Evolutionary conservation across 2,797 vertebrate species (phyloP).

Genomic region (Pangasius mekongensis): DNA sequence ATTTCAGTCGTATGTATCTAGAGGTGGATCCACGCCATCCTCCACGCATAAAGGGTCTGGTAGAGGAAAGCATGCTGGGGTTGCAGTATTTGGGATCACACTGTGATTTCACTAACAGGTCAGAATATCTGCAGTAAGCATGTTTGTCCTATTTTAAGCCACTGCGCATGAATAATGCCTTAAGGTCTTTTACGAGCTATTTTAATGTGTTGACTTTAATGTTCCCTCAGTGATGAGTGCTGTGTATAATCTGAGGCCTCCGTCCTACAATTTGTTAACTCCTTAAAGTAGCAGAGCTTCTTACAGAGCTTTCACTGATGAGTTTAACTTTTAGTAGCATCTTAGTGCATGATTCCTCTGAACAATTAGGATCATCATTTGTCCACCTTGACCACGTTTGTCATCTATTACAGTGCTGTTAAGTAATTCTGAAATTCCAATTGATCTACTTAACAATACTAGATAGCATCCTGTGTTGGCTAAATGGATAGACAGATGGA

Average conservation of each 20-base stretch:
- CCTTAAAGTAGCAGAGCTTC: neutral
- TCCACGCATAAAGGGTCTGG: constrained; percentile 78
- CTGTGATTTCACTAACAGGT: constrained; percentile 87
- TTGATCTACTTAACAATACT: neutral
- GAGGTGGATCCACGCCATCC: constrained; percentile 93
- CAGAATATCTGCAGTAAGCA: constrained; percentile 43
- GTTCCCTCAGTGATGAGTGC: neutral
- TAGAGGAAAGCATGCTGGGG: constrained; percentile 67
- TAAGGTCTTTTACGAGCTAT: neutral
- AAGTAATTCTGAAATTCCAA: neutral
- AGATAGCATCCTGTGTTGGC: neutral
- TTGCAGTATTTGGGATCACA: constrained; percentile 75
- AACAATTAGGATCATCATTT: neutral
- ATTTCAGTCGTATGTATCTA: constrained; percentile 85
- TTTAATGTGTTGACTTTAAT: neutral
- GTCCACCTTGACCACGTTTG: neutral
- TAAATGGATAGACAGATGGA: too few species aligned
- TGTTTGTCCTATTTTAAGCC: neutral
- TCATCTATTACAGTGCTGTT: neutral
- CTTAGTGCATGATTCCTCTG: neutral
- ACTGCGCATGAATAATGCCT: neutral
- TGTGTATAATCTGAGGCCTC: neutral
- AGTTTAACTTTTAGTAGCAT: neutral
- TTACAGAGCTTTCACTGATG: neutral
- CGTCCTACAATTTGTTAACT: neutral